Conservation (phyloP, 2,888 invertebrate species). For the Yponomeuta evonymella region DNA sequence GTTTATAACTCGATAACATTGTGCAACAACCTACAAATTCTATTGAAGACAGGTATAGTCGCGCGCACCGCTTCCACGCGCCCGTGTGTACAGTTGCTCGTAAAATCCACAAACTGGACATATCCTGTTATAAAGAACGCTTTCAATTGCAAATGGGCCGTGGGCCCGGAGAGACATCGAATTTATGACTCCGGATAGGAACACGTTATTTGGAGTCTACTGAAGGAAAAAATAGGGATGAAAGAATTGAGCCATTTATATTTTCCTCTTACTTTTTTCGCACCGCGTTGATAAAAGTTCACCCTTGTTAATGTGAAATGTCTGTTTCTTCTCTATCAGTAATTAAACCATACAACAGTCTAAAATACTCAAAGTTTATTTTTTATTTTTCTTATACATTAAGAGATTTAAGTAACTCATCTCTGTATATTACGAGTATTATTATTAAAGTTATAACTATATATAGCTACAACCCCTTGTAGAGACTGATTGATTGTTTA, state of each 20-base stretch:
- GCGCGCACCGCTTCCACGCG: neutral
- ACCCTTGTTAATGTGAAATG: neutral
- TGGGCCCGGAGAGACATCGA: conserved; percentile 51
- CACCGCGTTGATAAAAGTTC: neutral
- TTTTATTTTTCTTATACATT: too few relatives aligned
- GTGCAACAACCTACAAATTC: neutral
- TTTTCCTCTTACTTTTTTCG: neutral
- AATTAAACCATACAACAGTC: too few relatives aligned
- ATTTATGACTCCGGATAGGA: conserved; percentile 59
- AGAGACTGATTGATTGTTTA: too few relatives aligned
- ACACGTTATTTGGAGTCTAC: conserved; percentile 60
- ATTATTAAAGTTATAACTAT: too few relatives aligned
- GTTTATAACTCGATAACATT: conserved; percentile 3
- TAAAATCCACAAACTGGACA: conserved; percentile 53
- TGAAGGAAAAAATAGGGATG: conserved; percentile 58
- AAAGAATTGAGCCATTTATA: conserved; percentile 55
- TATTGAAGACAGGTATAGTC: conserved; percentile 4
- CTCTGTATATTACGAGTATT: too few relatives aligned
- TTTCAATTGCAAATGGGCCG: conserved; percentile 72
- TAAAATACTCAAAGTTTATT: too few relatives aligned
- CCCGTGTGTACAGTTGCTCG: conserved; percentile 35
- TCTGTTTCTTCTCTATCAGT: neutral
- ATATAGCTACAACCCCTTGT: too few relatives aligned
- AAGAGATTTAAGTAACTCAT: too few relatives aligned
- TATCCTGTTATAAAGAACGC: conserved; percentile 65